Base-by-base conservation (phyloP, 2,888 invertebrate species). In the Argynnis bischoffii region DNA sequence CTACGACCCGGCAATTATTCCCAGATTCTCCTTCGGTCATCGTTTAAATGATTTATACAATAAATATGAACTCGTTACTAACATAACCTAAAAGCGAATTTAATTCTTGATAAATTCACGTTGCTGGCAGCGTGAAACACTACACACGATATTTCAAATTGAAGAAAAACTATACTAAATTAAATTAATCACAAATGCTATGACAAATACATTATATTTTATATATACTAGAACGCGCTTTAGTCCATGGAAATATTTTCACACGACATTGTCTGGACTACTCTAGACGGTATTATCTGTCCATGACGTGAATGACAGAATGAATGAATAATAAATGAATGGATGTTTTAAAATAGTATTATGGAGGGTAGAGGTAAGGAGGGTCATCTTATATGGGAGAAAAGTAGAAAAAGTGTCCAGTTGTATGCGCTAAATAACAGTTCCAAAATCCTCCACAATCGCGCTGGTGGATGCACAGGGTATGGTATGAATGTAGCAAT, bases 71-170 rank as follows among this genome's bases (percentile, higher is more conserved):
- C 76, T 80, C 79, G 82, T 82, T 78, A 77, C 79, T 85, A 86
- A 90, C 92, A 92, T 92, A 92, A 92, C 92, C 92, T 92, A 82
- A 71, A 85, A 86, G 76, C 76, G 60, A 73, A 74, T 67, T 65
- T 63, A 63, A 56, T 26, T 54, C 71, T 69, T 56, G 67, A 71
- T 55, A 67, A 68, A 63, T 69, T 67, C 65, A 70, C 67, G 69
- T 69, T 64, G 65, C 59, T 65, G 47, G 41, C 55, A 54, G 55
- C 50, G 48, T 47, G 18, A 35, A 64, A 66, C 35, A 31, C 60
- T 60, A 63, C 46, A 56, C 61, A 18, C 54, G 69, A 47, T 57
- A 64, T 55, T 54, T 59, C 54, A 53, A 67, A 54, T 53, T 57
- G 48, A 69, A 63, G 41, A 54, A 57, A 73, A 69, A 69, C 57